These are phyloP conservation scores for Rhyacophila brunnea DNA, from an alignment of 1,140 invertebrate genomes.

Conservation along the genomic window DNA sequence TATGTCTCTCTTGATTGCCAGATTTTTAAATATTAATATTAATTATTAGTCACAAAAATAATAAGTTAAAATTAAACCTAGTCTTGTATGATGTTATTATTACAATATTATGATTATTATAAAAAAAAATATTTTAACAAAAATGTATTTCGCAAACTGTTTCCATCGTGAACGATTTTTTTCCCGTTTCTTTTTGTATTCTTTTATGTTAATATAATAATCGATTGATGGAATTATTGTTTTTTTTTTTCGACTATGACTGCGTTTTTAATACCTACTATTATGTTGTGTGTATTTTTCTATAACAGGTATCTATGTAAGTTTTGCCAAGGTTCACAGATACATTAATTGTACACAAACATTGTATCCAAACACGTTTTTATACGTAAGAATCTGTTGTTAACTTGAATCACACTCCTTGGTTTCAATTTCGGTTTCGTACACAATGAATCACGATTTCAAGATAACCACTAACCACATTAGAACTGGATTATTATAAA, in stretches of 20 bases:
- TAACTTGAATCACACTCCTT: too few species aligned
- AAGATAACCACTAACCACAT: too few species aligned
- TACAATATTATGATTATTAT: constrained; percentile 14
- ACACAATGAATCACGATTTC: too few species aligned
- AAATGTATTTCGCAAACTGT: not conserved
- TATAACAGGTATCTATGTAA: too few species aligned
- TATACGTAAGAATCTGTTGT: too few species aligned
- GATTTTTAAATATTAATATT: constrained; percentile 6
- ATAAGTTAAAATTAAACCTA: constrained; percentile 18
- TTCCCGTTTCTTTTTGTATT: not conserved
- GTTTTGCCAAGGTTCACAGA: too few species aligned
- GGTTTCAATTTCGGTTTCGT: too few species aligned
- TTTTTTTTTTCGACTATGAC: not conserved
- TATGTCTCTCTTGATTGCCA: constrained; percentile 10
- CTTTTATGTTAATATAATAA: not conserved
- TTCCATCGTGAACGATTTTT: not conserved
- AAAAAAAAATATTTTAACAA: constrained; percentile 9
- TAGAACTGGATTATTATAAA: too few species aligned
- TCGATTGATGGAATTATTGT: not conserved
- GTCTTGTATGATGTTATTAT: constrained; percentile 20
- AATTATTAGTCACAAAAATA: constrained; percentile 20
- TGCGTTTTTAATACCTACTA: not conserved
- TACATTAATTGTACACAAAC: too few species aligned
- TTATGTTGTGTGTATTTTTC: too few species aligned
- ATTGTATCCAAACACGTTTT: too few species aligned